phyloP scores from a whole-genome alignment of 2,113 vertebrate genomes.

The Notiomystis cincta region DNA sequence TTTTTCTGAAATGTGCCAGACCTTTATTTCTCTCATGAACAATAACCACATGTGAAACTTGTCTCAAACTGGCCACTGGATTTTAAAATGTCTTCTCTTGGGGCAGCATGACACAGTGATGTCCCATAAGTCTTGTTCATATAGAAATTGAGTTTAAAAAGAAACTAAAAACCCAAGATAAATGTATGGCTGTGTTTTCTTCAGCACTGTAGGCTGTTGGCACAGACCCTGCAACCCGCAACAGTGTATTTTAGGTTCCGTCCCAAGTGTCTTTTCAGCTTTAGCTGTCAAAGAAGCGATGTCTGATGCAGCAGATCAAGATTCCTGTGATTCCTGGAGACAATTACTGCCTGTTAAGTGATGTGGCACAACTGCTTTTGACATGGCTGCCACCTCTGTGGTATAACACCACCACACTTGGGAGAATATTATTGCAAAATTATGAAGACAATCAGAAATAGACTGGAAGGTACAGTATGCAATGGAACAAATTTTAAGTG shows the following conservation, averaged over 20 bases:
- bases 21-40: not conserved
- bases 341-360: not conserved
- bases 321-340: constrained; percentile 30
- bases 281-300: not conserved
- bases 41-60: not conserved
- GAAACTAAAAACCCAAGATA: not conserved
- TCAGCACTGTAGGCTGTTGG: not conserved
- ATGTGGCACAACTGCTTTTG: not conserved
- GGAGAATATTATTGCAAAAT: not conserved
- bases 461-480: not conserved
- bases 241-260: not conserved
- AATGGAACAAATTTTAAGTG: not conserved
- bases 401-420: not conserved
- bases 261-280: not conserved
- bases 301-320: constrained; percentile 1
- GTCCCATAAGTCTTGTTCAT: not conserved
- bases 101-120: not conserved
- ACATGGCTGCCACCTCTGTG: not conserved
- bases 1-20: not conserved
- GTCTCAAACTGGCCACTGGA: not conserved
- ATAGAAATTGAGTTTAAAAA: not conserved
- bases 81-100: not conserved
- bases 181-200: not conserved
- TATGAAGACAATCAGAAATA: not conserved
- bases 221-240: not conserved